phyloP scores from a whole-genome alignment of 2,113 vertebrate genomes.

The Pseudorectes ferrugineus region DNA sequence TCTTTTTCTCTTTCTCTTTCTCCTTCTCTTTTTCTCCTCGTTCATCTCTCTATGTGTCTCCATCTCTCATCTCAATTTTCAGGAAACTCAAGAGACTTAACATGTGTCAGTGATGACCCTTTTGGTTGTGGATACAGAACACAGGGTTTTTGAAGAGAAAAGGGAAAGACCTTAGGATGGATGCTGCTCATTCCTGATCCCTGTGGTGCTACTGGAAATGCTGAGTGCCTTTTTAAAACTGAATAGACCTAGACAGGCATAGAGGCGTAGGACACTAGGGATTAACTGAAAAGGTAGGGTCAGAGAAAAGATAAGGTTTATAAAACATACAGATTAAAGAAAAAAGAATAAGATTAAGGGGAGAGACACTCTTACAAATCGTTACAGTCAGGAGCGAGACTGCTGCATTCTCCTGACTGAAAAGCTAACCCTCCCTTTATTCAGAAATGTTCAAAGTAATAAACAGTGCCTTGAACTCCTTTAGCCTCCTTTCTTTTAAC shows the following conservation, averaged over 20 bases:
- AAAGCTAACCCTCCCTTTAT: slow-evolving; percentile 19
- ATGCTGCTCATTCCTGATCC: background rate
- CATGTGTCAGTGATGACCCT: background rate
- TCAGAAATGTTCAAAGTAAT: slow-evolving; percentile 43
- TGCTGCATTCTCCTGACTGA: slow-evolving; percentile 15
- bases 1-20: accelerated
- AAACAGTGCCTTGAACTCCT: slow-evolving; percentile 8
- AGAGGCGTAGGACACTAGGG: background rate
- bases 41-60: background rate
- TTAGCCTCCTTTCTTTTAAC: background rate
- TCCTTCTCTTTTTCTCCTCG: accelerated
- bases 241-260: background rate
- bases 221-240: background rate
- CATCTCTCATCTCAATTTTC: background rate
- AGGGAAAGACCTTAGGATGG: background rate
- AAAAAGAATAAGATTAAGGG: slow-evolving; percentile 33
- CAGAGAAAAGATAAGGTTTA: slow-evolving; percentile 11
- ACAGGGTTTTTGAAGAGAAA: background rate
- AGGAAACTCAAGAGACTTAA: background rate
- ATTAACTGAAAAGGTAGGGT: background rate
- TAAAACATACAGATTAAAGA: slow-evolving; percentile 36
- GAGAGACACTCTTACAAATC: slow-evolving; percentile 23
- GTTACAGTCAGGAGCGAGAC: background rate
- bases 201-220: background rate
- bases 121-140: background rate